Percentiles rank a stretch among this genome's conserved stretches.
These are phyloP conservation scores for Tipula unca DNA, from an alignment of 2,888 invertebrate species.

Conservation along the genomic window DNA sequence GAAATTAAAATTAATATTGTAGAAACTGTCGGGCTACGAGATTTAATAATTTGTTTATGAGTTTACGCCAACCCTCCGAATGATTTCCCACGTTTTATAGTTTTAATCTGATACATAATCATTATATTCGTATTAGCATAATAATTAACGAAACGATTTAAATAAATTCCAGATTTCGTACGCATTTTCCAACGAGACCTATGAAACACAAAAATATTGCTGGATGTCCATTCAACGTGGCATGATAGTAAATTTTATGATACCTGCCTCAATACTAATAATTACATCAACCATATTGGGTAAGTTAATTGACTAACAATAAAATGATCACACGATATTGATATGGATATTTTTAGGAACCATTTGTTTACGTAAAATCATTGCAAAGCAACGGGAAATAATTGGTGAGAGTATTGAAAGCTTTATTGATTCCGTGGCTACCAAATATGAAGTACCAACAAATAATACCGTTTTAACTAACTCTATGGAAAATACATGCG, in stretches of 20 bases:
- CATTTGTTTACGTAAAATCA: conserved; percentile 43
- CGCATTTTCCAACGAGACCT: conserved; percentile 58
- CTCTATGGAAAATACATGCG: not conserved
- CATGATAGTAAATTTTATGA: conserved; percentile 67
- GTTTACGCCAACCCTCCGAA: no score
- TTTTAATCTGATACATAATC: no score
- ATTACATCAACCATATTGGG: conserved; percentile 51
- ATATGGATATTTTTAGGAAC: conserved; percentile 39
- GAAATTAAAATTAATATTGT: no score
- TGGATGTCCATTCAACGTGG: conserved; percentile 71
- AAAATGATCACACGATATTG: no score
- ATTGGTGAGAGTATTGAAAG: conserved; percentile 28
- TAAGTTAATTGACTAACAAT: not conserved
- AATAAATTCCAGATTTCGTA: conserved; percentile 48
- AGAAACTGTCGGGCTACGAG: no score
- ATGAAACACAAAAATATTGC: conserved; percentile 64
- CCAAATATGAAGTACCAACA: not conserved
- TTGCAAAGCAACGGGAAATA: conserved; percentile 31
- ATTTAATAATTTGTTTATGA: no score
- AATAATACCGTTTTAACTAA: not conserved
- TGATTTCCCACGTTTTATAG: no score
- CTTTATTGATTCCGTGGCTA: conserved; percentile 25
- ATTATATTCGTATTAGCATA: not conserved
- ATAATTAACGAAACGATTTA: not conserved
- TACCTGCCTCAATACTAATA: conserved; percentile 59